Evolutionary conservation across 2,113 vertebrate genomes (phyloP), one percentile per base, ranked within the genome.

Genomic region (Micronycteris hirsuta): DNA sequence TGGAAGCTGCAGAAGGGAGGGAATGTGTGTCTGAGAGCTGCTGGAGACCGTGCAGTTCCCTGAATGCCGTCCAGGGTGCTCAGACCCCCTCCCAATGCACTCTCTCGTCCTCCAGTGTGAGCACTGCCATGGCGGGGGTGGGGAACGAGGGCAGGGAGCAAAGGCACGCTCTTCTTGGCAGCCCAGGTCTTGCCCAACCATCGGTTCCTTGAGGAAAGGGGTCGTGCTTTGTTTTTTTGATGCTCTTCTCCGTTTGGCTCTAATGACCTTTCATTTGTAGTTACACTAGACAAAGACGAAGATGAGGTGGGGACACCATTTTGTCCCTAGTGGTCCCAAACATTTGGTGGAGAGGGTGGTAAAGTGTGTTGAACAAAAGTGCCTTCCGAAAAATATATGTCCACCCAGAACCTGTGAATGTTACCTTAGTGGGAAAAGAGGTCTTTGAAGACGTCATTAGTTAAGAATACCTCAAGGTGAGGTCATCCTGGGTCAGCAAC

Each of bases 61-160:
- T 56, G 93, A 76, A 49, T 4, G 0, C 86, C 15, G 1, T 11
- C 78, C 38, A 38, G 89, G 68, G 54, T 4, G 26, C 71, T 38
- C 41, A 0, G 2, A 15, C 31, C 49, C 31, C 61, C 36, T 36
- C 54, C 3, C 43, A 12, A n/a, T 5, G 8, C 49, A 28, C 71
- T 19, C 63, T 1, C 76, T 82, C 68, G 4, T 38, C 78, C 31
- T 74, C 38, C 47, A 47, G 22, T 8, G 10, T 28, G 86, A 28
- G 31, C 36, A 4, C 52, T 58, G 28, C 49, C 17, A 0, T 10
- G 3, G 3, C 0, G 24, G 7, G 7, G 26, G 7, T 2, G 5
- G 28, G 10, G 61, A 26, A 2, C 28, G 5, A 11, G 9, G 31
- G 45, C 11, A 24, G 22, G 41, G 1, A 45, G 16, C 41, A 33